Conservation (phyloP, 1,140 invertebrate genomes). For the Leptinotarsa texana region DNA sequence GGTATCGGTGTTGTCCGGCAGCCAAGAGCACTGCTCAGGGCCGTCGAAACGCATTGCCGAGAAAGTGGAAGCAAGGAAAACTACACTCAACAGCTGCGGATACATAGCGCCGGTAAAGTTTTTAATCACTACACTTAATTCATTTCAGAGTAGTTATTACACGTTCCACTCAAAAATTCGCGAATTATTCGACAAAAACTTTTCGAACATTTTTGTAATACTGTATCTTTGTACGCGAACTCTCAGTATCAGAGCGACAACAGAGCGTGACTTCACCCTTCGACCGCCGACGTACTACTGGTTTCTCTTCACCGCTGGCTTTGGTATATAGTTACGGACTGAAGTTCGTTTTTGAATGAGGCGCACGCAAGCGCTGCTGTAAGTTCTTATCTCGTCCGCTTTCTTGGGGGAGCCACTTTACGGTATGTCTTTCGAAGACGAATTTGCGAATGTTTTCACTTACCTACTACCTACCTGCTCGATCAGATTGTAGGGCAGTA, state of each 20-base stretch:
- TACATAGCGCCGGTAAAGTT: slow-evolving; percentile 37
- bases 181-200: not conserved
- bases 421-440: slow-evolving; percentile 24
- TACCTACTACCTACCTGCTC: slow-evolving; percentile 27
- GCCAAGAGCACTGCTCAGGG: slow-evolving; percentile 62
- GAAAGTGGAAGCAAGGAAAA: slow-evolving; percentile 28
- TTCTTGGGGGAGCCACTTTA: slow-evolving; percentile 37
- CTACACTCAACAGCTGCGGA: slow-evolving; percentile 31
- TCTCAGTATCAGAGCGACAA: slow-evolving; percentile 13
- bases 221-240: slow-evolving; percentile 10
- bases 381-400: slow-evolving; percentile 28
- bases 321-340: slow-evolving; percentile 45
- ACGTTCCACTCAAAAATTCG: not conserved
- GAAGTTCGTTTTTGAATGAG: slow-evolving; percentile 21
- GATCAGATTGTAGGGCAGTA: slow-evolving; percentile 22
- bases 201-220: slow-evolving; percentile 1
- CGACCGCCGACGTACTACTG: slow-evolving; percentile 44
- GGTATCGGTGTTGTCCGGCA: slow-evolving; percentile 64
- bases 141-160: slow-evolving; percentile 1
- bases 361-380: slow-evolving; percentile 42
- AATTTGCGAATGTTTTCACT: slow-evolving; percentile 16
- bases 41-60: slow-evolving; percentile 43
- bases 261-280: slow-evolving; percentile 32
- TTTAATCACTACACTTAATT: slow-evolving; percentile 2
- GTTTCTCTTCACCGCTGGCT: slow-evolving; percentile 37